Percentiles rank a stretch among this genome's conserved stretches.
These are phyloP conservation scores for Leptinotarsa texana DNA, from an alignment of 1,140 invertebrate genomes.

Conservation along the genomic window DNA sequence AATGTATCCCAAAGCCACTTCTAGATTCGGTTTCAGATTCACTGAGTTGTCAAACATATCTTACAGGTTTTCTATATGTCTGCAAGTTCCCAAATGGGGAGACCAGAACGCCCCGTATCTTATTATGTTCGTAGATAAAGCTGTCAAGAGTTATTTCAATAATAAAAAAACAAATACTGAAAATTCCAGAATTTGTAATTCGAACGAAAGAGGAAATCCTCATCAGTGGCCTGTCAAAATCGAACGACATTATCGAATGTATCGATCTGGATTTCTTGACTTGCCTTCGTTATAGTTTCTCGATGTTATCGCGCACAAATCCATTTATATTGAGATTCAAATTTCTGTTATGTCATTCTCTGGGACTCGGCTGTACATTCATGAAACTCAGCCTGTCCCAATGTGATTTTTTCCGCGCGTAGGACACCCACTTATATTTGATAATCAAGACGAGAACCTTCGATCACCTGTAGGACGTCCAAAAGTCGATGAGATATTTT, in stretches of 20 bases:
- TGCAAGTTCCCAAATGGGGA: background rate
- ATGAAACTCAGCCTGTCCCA: slow-evolving; percentile 6
- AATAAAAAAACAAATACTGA: slow-evolving; percentile 18
- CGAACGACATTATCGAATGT: slow-evolving; percentile 48
- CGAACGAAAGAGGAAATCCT: slow-evolving; percentile 47
- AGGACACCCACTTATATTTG: background rate
- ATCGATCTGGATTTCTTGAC: slow-evolving; percentile 40
- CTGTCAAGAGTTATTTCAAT: background rate
- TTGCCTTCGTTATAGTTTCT: slow-evolving; percentile 46
- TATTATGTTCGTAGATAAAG: background rate
- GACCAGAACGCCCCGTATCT: background rate
- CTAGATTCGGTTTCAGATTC: no score
- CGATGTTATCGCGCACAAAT: slow-evolving; percentile 46
- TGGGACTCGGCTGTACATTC: slow-evolving; percentile 31
- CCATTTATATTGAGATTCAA: slow-evolving; percentile 51
- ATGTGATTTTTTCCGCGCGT: slow-evolving; percentile 7
- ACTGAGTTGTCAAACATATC: no score
- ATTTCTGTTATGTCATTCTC: slow-evolving; percentile 48
- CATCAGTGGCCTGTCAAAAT: slow-evolving; percentile 44
- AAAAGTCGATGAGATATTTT: no score
- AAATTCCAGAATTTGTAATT: slow-evolving; percentile 47
- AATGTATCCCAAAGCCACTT: no score
- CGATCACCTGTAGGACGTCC: no score
- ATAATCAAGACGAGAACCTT: no score
- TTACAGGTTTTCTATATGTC: no score